These are phyloP conservation scores for Zosterops lateralis DNA, from an alignment of 2,113 vertebrate species.

Conservation along the genomic window DNA sequence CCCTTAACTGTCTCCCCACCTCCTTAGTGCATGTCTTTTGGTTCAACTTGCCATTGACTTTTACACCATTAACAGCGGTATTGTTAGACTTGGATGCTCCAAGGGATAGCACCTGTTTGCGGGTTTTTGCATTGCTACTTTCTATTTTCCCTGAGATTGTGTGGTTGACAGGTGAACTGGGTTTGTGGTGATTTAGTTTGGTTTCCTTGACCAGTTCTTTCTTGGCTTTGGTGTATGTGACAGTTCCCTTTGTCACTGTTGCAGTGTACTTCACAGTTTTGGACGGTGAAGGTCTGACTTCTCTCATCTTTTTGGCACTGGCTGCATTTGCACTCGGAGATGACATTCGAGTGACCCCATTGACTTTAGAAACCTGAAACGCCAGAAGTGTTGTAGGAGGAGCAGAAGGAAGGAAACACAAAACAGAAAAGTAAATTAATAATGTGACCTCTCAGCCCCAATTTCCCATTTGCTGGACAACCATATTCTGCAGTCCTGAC, in stretches of 20 bases:
- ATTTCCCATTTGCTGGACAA: not conserved
- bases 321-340: slow-evolving; percentile 82
- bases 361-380: slow-evolving; percentile 90
- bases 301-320: slow-evolving; percentile 94
- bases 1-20: slow-evolving; percentile 83
- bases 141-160: slow-evolving; percentile 98
- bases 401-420: slow-evolving; percentile 35
- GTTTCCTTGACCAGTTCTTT: slow-evolving; percentile 98
- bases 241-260: slow-evolving; percentile 98
- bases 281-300: slow-evolving; percentile 96
- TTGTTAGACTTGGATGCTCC: slow-evolving; percentile 78
- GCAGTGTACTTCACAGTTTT: slow-evolving; percentile 99
- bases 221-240: slow-evolving; percentile 99
- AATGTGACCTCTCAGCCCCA: not conserved
- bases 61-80: slow-evolving; percentile 76
- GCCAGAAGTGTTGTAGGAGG: not conserved
- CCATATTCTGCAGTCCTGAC: not conserved
- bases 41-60: slow-evolving; percentile 91
- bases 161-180: slow-evolving; percentile 89
- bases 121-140: slow-evolving; percentile 99
- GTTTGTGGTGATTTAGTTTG: slow-evolving; percentile 95
- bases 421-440: not conserved
- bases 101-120: slow-evolving; percentile 99
- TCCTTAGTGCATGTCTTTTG: slow-evolving; percentile 89
- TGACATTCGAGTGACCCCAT: slow-evolving; percentile 88